A percentile compares a stretch with the other conserved stretches of the same genome.
Evolutionary conservation across 2,888 invertebrate genomes (phyloP).

Genomic region (Ligdia adustata): DNA sequence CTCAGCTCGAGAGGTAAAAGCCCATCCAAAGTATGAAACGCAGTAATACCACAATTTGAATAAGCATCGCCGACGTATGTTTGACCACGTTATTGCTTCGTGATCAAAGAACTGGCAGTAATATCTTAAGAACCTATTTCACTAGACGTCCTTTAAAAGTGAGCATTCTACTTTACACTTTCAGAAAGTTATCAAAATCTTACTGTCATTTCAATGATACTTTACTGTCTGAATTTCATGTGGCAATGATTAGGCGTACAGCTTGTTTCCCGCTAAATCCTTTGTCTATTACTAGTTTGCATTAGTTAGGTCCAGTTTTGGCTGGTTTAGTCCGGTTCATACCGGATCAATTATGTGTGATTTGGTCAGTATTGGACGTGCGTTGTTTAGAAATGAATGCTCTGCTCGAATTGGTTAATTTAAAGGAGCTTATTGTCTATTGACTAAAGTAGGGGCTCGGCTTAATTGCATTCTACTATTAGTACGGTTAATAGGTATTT

Average conservation of each 20-base stretch:
- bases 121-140: no score
- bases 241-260: conserved; percentile 54
- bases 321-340: conserved; percentile 41
- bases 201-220: conserved; percentile 12
- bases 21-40: no score
- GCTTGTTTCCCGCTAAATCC: conserved; percentile 62
- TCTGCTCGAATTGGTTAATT: conserved; percentile 19
- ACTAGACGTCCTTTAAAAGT: no score
- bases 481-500: not conserved
- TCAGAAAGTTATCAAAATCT: no score
- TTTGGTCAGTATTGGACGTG: conserved; percentile 57
- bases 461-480: not conserved
- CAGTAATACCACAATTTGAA: no score
- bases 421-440: conserved; percentile 34
- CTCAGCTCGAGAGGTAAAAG: no score
- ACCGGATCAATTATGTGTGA: conserved; percentile 61
- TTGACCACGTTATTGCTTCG: no score
- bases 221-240: conserved; percentile 4
- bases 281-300: conserved; percentile 60
- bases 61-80: no score
- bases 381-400: conserved; percentile 39
- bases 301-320: conserved; percentile 38
- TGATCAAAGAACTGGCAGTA: no score
- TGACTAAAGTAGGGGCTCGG: conserved; percentile 12
- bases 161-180: no score